These are phyloP conservation scores for Enteromius paludinosus DNA, from an alignment of 2,797 vertebrate genomes.

Conservation along the genomic window DNA sequence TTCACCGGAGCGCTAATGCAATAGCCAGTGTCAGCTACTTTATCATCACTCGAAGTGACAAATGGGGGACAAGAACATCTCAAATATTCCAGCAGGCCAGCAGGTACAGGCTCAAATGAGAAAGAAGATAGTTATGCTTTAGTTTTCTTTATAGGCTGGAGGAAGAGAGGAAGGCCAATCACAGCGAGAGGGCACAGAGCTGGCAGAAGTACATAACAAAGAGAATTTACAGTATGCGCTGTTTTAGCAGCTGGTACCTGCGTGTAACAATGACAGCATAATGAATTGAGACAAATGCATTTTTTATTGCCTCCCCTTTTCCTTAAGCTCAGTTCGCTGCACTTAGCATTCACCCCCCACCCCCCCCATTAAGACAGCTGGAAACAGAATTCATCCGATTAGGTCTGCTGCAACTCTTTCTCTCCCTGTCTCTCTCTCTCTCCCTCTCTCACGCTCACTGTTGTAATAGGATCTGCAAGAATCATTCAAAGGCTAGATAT, in stretches of 20 bases:
- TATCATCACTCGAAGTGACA: constrained; percentile 79
- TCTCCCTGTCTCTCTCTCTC: neutral
- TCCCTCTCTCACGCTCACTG: constrained; percentile 60
- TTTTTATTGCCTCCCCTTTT: constrained; percentile 75
- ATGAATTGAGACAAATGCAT: constrained; percentile 72
- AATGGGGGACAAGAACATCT: constrained; percentile 76
- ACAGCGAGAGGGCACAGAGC: constrained; percentile 44
- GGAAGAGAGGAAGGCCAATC: constrained; percentile 43
- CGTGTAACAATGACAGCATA: constrained; percentile 69
- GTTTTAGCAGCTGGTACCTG: constrained; percentile 63
- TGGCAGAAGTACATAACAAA: constrained; percentile 49
- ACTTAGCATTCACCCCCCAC: constrained; percentile 40
- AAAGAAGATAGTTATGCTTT: constrained; percentile 44
- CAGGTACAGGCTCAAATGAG: neutral
- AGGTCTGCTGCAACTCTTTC: constrained; percentile 81
- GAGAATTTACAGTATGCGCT: constrained; percentile 37
- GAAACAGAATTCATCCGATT: constrained; percentile 86
- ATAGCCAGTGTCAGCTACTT: constrained; percentile 74
- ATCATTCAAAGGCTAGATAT: constrained; percentile 90
- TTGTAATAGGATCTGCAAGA: constrained; percentile 89
- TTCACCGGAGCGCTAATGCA: constrained; percentile 72
- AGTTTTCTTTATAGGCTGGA: constrained; percentile 25
- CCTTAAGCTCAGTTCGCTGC: constrained; percentile 36
- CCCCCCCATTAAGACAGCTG: constrained; percentile 75
- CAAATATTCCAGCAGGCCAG: constrained; percentile 71